Base-by-base conservation (phyloP, 2,113 vertebrate genomes). In the Hydrochoerus hydrochaeris region DNA sequence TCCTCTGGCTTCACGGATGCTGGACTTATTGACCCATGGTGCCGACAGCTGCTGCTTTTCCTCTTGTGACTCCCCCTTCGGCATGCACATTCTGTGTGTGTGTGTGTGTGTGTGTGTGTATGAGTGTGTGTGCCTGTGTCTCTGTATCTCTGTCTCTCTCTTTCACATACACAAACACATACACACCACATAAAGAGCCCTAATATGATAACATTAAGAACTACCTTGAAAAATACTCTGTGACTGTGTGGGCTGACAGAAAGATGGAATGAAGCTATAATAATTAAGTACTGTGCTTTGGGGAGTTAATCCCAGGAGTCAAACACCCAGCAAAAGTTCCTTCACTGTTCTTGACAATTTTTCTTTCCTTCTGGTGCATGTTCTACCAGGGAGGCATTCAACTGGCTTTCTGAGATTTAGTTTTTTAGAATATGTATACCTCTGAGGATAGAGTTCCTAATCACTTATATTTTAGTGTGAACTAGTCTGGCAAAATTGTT, bases 391-490 rank as follows among this genome's bases (percentile, higher is more conserved):
- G 57, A 83, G 82, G 62, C 19, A 71, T 63, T 63, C 35, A 28
- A 60, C 2, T 75, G 52, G 44, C 63, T 92, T 90, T 96, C 60
- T 94, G 77, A 71, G 58, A 88, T 65, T 85, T 88, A 52, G 71
- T 77, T 88, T 96, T 92, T 81, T 16, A 62, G 88, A 81, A 71
- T 65, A 65, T 3, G 32, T 75, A 46, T 62, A 58, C 41, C 85
- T 75, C 16, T 58, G 58, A 94, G 35, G 80, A 91, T 86, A 24
- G 57, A 3, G 20, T 90, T 95, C 44, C 14, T 24, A 62, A 60
- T 80, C 92, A 84, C 20, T 93, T 63, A 95, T 41, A 81, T 89
- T 91, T 93, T 95, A 93, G 92, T 90, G 62, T 88, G 60, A 96
- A 93, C 91, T 75, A 91, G 49, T 77, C 54, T n/a, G 58, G 73